phyloP scores from a whole-genome alignment of 64 coral and sea anemone genomes.

The Pachyseris speciosa region DNA sequence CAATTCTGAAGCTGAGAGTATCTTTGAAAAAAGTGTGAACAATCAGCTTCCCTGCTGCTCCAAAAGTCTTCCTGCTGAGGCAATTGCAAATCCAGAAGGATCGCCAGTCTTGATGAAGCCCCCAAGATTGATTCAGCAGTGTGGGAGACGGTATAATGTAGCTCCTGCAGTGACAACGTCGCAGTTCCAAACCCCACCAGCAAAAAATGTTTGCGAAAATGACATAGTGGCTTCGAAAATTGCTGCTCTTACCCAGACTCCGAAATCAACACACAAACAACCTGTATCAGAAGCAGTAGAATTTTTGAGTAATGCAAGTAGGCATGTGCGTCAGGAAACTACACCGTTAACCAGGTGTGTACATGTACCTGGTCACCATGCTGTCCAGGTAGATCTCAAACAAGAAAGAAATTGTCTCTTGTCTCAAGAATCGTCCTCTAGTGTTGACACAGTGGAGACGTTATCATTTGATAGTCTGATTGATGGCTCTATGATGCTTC shows the following conservation, averaged over 20 bases:
- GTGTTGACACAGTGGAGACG: background rate
- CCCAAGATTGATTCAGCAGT: background rate
- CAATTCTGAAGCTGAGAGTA: background rate
- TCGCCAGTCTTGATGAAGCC: background rate
- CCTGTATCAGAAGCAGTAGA: no score
- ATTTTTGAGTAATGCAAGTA: background rate
- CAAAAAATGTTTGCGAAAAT: background rate
- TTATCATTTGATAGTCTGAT: constrained; percentile 11
- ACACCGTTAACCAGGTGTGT: background rate
- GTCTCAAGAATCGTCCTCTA: background rate
- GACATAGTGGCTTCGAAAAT: constrained; percentile 65
- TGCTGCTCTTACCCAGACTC: constrained; percentile 36
- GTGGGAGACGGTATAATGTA: constrained; percentile 16
- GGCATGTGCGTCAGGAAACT: background rate
- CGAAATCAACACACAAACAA: constrained; percentile 6
- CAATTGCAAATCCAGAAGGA: background rate
- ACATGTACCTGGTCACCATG: background rate
- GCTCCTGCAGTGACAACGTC: background rate
- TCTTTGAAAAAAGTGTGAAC: background rate
- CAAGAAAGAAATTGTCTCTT: background rate
- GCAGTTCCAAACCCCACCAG: background rate
- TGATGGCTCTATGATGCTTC: constrained; percentile 36
- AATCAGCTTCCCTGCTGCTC: background rate
- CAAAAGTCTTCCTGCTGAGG: background rate
- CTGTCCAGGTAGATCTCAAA: background rate